These are phyloP conservation scores for Ectropis crepuscularia DNA, from an alignment of 2,888 invertebrate genomes.

Conservation along the genomic window DNA sequence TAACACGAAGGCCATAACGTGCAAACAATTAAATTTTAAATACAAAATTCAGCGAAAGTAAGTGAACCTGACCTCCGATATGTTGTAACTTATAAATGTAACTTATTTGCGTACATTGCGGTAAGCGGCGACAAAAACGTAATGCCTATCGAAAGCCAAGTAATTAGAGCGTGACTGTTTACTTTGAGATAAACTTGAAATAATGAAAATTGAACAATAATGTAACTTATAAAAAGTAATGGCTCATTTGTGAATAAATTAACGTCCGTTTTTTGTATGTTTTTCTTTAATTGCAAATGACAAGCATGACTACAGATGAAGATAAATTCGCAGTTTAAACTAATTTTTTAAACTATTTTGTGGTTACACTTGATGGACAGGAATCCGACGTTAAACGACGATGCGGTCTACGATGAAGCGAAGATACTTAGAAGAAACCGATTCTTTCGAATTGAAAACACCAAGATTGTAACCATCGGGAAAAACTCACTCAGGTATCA, in stretches of 20 bases:
- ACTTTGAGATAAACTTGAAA: slow-evolving; percentile 26
- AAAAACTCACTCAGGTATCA: too few species aligned
- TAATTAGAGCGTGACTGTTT: slow-evolving; percentile 40
- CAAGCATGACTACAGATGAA: too few species aligned
- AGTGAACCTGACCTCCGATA: slow-evolving; percentile 16
- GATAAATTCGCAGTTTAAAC: too few species aligned
- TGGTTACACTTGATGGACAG: too few species aligned
- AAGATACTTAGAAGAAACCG: too few species aligned
- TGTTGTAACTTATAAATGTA: slow-evolving; percentile 22
- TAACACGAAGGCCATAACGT: neutral
- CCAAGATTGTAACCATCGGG: too few species aligned
- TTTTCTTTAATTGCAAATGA: too few species aligned
- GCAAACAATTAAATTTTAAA: slow-evolving; percentile 14
- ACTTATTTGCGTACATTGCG: slow-evolving; percentile 33
- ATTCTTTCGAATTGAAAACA: too few species aligned
- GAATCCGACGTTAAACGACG: too few species aligned
- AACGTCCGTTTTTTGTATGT: too few species aligned
- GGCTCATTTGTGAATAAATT: neutral
- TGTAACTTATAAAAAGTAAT: neutral
- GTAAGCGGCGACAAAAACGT: slow-evolving; percentile 33
- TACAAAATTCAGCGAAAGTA: slow-evolving; percentile 15
- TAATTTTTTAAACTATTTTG: too few species aligned
- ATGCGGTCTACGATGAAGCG: too few species aligned
- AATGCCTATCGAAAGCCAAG: slow-evolving; percentile 24
- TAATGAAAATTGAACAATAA: slow-evolving; percentile 12